Evolutionary conservation across 2,113 vertebrate genomes (phyloP).

Genomic region (Pygoscelis antarcticus): DNA sequence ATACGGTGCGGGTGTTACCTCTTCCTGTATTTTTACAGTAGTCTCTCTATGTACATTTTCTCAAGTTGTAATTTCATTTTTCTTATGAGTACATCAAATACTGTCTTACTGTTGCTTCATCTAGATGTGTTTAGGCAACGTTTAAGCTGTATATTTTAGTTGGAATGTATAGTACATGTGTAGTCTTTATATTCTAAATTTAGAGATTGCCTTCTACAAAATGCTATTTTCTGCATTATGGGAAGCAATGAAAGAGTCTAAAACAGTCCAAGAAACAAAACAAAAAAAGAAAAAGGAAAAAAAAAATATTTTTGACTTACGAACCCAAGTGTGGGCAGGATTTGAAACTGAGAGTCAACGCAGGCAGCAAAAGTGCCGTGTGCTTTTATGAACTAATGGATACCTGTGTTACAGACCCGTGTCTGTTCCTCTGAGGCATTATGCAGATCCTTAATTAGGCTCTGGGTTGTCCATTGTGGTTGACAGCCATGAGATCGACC

Average conservation of each 20-base stretch:
- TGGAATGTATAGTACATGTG: not conserved
- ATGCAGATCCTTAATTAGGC: not conserved
- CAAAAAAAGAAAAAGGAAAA: not conserved
- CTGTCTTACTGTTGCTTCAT: not conserved
- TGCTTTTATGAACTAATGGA: rapidly evolving
- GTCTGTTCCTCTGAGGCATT: not conserved
- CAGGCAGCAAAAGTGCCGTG: not conserved
- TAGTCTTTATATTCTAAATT: not conserved
- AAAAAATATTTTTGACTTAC: not conserved
- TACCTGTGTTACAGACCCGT: not conserved
- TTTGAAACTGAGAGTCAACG: not conserved
- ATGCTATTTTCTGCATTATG: not conserved
- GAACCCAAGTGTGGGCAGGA: not conserved
- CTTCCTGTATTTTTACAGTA: not conserved
- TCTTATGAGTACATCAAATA: not conserved
- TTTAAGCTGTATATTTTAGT: not conserved
- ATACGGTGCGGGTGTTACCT: not conserved
- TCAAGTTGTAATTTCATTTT: not conserved
- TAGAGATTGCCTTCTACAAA: not conserved
- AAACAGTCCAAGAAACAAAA: not conserved
- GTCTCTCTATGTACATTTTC: not conserved
- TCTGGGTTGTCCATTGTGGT: not conserved
- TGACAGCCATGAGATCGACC: not conserved
- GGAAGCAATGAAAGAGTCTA: not conserved
- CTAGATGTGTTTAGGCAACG: not conserved